Evolutionary conservation across 1,140 invertebrate species (phyloP).

Genomic region (Dreissena polymorpha): DNA sequence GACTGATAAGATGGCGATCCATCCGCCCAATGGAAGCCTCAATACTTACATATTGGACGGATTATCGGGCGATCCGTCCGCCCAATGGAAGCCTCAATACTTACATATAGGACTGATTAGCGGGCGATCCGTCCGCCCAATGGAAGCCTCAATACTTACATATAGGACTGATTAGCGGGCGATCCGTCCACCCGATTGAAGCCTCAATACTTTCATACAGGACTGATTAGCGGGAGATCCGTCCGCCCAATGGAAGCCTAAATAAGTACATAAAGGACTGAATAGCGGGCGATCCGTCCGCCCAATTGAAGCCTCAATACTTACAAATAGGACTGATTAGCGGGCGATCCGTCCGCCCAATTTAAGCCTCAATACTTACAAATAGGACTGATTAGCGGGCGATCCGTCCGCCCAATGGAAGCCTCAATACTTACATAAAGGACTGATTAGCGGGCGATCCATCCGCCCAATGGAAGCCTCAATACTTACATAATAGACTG

Average conservation of each 20-base stretch:
- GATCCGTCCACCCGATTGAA: constrained; percentile 59
- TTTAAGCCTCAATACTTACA: too few species aligned
- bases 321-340: not conserved
- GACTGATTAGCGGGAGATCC: too few species aligned
- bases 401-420: constrained; percentile 61
- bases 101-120: constrained; percentile 1
- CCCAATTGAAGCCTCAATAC: constrained; percentile 41
- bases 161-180: not conserved
- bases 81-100: too few species aligned
- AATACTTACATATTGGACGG: not conserved
- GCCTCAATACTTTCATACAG: too few species aligned
- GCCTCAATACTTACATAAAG: too few species aligned
- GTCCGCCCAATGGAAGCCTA: too few species aligned
- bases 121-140: constrained; percentile 56
- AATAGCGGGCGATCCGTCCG: constrained; percentile 43
- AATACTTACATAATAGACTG: not conserved
- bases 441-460: constrained; percentile 19
- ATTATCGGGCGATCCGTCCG: constrained; percentile 43
- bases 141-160: too few species aligned
- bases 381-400: not conserved
- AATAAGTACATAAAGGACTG: not conserved
- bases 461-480: too few species aligned
- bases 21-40: too few species aligned
- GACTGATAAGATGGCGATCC: constrained; percentile 17
- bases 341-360: constrained; percentile 56